Evolutionary conservation across 1,140 invertebrate species (phyloP).

Genomic region (Spodoptera litura): DNA sequence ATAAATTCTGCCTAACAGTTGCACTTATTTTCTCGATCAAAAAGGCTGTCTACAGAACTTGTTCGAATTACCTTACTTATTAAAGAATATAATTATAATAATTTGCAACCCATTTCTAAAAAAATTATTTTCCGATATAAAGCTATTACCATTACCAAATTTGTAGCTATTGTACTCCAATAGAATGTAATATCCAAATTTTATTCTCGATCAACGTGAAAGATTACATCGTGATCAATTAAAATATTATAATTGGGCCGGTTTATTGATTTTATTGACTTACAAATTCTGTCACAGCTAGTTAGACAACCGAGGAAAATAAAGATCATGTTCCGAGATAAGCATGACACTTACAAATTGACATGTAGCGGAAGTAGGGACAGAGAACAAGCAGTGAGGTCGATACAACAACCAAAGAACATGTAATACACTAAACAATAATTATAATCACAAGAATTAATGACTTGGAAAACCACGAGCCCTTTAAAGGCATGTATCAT

Average conservation of each 20-base stretch:
- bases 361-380: constrained; percentile 33
- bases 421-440: constrained; percentile 1
- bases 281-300: constrained; percentile 21
- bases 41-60: too few species aligned
- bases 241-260: constrained; percentile 23
- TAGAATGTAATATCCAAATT: not conserved
- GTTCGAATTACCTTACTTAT: too few species aligned
- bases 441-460: constrained; percentile 38
- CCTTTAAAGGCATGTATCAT: constrained; percentile 45
- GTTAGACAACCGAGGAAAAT: constrained; percentile 20
- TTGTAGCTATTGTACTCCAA: too few species aligned
- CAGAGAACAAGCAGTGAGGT: constrained; percentile 5
- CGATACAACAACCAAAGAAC: constrained; percentile 1
- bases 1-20: too few species aligned
- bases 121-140: not conserved
- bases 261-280: constrained; percentile 22
- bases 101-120: too few species aligned
- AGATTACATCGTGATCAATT: constrained; percentile 21
- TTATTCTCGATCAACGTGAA: constrained; percentile 26
- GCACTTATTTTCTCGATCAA: too few species aligned
- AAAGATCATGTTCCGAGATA: constrained; percentile 37
- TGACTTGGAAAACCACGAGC: constrained; percentile 35
- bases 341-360: constrained; percentile 43
- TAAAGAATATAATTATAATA: too few species aligned
- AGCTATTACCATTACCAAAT: not conserved